Base-by-base conservation (phyloP, 2,797 vertebrate genomes). In the Poeciliopsis turneri region DNA sequence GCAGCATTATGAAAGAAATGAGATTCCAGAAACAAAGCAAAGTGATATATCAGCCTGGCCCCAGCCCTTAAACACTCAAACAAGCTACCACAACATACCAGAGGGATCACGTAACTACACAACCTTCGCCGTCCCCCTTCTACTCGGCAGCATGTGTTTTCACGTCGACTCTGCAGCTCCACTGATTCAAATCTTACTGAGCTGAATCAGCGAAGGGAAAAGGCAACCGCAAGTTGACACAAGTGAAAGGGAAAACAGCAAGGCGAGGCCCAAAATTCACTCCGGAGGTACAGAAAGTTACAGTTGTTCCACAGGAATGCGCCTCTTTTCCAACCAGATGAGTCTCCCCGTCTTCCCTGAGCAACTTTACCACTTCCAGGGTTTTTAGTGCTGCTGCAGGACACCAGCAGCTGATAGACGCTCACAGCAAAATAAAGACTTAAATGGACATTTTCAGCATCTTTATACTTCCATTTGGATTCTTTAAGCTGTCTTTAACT, bases 41-140 rank as follows among this genome's bases (percentile, higher is more conserved):
- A 85, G 51, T 36, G 16, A 82, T 75, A 55, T 30, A 82, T 82
- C 76, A 76, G 76, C 72, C 73, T 77, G 68, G 51, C 39, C 68
- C 53, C 11, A 36, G 30, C 71, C 83, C 78, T 83, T 64, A 71
- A 79, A 47, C 77, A 82, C 82, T 89, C 77, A 72, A 82, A 90
- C 75, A 81, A 84, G 81, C 71, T 57, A 84, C 87, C 86, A 83
- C 89, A 92, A 85, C 87, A 90, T 91, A 88, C 92, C 89, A 88
- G 57, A 84, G 79, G 45, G 80, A 86, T 86, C 82, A 84, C 75
- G 76, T 91, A 83, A 88, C 82, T 80, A 78, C 70, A 86, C 82
- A 85, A 82, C 81, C 75, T 83, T 85, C 85, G 81, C 79, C 16
- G 69, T 71, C 82, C 77, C 66, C 75, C 83, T 59, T 72, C 77